Evolutionary conservation across 2,888 invertebrate genomes (phyloP), one percentile per base, ranked within the genome.

Genomic region (Pterostichus madidus): DNA sequence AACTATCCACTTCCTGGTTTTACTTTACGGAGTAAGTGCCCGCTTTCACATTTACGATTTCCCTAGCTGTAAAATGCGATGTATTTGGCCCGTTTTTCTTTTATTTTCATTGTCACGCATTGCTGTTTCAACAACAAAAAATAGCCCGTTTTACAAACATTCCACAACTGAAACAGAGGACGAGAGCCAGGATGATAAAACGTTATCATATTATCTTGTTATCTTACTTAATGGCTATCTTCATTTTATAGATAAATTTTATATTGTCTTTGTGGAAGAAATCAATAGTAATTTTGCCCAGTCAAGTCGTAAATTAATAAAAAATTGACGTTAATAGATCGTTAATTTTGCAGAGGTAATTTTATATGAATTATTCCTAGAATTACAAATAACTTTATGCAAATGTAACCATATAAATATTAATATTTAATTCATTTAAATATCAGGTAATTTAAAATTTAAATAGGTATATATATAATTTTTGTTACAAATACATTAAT

Each of bases 1-100:
- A 79, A 79, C 79, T 79, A 79, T 64, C 79, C 68, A 79, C 64
- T 79, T 79, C 64, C 79, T 53, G 49, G 35, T 68, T 79, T 79
- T 79, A 79, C 79, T 79, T 64, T 17, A 79, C 64, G 49, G 32
- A 49, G 79, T 79, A 79, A 79, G 79, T 79, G 79, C 64, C 35
- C 56, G 79, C 79, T 79, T 68, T 79, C 64, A 68, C 79, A 79
- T 79, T 79, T 79, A 79, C 79, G 79, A 79, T 79, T 78, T 79
- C 49, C 64, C 56, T 35, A 49, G 78, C 56, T 78, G 78, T 78
- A 78, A 78, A 78, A 53, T 59, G 44, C 44, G 31, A 78, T 78
- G 56, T 56, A 59, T 78, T 78, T 73, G 24, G 39, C 39, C 61
- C 59, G 61, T 39, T 73, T 73, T 78, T 78, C 75, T 52, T 75